These are phyloP conservation scores for Colossoma macropomum DNA, from an alignment of 2,113 vertebrate genomes.

Conservation along the genomic window DNA sequence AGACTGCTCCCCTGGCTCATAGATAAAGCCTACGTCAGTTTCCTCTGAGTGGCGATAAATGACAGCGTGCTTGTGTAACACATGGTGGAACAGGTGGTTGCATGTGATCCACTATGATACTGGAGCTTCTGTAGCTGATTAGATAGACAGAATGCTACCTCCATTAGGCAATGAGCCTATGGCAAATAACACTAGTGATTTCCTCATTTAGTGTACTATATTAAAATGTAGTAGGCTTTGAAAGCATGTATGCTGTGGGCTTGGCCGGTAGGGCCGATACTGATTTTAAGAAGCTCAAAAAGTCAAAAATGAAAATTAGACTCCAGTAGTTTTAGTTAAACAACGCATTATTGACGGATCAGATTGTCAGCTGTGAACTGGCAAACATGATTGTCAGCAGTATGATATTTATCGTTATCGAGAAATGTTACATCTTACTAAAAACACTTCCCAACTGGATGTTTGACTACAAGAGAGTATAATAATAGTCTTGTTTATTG, in stretches of 20 bases:
- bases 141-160: neutral
- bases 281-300: neutral
- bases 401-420: no score
- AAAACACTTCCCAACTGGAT: no score
- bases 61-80: conserved; percentile 16
- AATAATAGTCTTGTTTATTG: no score
- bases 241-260: no score
- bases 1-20: neutral
- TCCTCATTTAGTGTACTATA: neutral
- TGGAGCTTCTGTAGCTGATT: neutral
- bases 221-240: neutral
- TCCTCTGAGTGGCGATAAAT: conserved; percentile 14
- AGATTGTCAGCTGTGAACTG: no score
- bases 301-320: neutral
- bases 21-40: neutral
- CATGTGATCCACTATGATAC: neutral
- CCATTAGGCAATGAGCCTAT: neutral
- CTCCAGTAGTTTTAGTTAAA: no score
- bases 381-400: no score
- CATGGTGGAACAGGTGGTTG: conserved; percentile 25
- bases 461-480: no score
- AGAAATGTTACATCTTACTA: no score
- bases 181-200: neutral
- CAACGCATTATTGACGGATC: no score
- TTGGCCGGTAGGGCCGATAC: neutral